Conservation (phyloP, 1,140 invertebrate genomes). For the Cyclina sinensis region DNA sequence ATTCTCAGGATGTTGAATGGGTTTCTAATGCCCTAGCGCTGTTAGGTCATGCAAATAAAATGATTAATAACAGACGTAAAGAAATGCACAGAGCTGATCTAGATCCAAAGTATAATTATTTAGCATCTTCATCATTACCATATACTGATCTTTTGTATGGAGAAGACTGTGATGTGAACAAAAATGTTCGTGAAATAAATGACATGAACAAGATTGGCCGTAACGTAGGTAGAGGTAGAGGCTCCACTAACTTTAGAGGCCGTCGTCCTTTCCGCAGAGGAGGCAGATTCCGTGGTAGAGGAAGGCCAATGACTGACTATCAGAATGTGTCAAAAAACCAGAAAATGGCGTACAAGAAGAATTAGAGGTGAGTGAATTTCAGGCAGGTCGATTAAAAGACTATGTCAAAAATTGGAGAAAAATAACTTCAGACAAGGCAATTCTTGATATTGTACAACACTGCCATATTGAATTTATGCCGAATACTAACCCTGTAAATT, state of each 20-base stretch:
- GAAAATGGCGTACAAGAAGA: slow-evolving; percentile 6
- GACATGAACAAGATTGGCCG: slow-evolving; percentile 31
- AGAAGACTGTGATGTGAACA: neutral
- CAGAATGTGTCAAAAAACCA: slow-evolving; percentile 32
- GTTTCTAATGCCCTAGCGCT: slow-evolving; percentile 6
- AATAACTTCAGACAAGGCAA: slow-evolving; percentile 17
- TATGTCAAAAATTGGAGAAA: slow-evolving; percentile 56
- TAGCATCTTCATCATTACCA: slow-evolving; percentile 6
- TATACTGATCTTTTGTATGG: slow-evolving; percentile 34
- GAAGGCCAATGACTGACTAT: neutral
- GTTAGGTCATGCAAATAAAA: neutral
- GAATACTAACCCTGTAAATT: slow-evolving; percentile 1
- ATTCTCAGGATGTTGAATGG: neutral
- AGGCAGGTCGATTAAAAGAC: slow-evolving; percentile 19
- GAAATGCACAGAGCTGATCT: slow-evolving; percentile 26
- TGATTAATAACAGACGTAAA: neutral
- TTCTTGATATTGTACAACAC: slow-evolving; percentile 50
- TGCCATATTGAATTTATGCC: slow-evolving; percentile 51
- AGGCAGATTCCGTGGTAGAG: neutral
- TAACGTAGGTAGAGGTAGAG: neutral
- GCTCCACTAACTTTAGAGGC: neutral
- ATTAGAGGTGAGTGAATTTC: slow-evolving; percentile 35
- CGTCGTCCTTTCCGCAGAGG: neutral
- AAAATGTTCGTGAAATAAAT: slow-evolving; percentile 46
- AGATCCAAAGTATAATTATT: slow-evolving; percentile 38